phyloP scores from a whole-genome alignment of 2,888 invertebrate genomes.

The Agriopis aurantiaria region DNA sequence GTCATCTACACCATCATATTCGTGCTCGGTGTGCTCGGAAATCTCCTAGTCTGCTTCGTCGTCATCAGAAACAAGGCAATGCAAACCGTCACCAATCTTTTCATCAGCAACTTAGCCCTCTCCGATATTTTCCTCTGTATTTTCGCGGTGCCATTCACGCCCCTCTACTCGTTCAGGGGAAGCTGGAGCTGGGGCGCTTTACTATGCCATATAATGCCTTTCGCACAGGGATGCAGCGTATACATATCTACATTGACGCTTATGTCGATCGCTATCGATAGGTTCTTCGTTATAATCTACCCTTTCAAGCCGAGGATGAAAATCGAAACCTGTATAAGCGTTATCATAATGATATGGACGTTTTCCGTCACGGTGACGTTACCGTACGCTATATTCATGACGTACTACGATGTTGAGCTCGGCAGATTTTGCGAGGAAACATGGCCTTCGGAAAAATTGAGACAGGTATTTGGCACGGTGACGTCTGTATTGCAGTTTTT shows the following conservation, averaged over 20 bases:
- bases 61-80: constrained; percentile 96
- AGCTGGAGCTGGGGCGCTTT: constrained; percentile 97
- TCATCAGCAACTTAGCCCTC: constrained; percentile 98
- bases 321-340: constrained; percentile 92
- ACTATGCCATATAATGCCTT: constrained; percentile 97
- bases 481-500: constrained; percentile 97
- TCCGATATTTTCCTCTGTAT: constrained; percentile 97
- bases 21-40: constrained; percentile 95
- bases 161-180: constrained; percentile 96
- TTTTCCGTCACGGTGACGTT: constrained; percentile 94
- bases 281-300: constrained; percentile 98
- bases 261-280: constrained; percentile 98
- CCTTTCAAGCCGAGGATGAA: constrained; percentile 98
- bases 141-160: constrained; percentile 98
- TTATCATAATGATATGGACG: constrained; percentile 96
- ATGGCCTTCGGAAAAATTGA: constrained; percentile 95
- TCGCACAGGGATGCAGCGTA: constrained; percentile 97
- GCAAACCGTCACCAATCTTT: constrained; percentile 99
- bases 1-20: constrained; percentile 94
- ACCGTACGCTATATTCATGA: constrained; percentile 96
- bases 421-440: constrained; percentile 92
- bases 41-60: constrained; percentile 96
- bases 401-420: constrained; percentile 79
- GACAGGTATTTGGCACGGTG: constrained; percentile 93
- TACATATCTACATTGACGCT: constrained; percentile 99